Evolutionary conservation across 1,140 invertebrate species (phyloP), one percentile per base, ranked within the genome.

Genomic region (Octopus bimaculoides): DNA sequence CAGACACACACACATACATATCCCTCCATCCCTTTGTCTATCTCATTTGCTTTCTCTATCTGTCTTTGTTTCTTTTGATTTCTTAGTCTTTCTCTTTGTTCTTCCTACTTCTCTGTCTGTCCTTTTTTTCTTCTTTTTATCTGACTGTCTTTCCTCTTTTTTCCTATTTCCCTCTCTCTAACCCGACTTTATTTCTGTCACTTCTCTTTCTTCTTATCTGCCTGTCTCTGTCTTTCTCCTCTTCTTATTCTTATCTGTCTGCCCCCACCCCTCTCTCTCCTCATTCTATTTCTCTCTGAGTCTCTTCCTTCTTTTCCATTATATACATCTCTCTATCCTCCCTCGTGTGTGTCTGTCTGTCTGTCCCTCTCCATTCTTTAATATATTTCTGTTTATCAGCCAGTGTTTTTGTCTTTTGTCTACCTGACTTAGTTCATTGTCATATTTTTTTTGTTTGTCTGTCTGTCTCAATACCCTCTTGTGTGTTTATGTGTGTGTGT

Each of bases 121-220:
- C 6, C 20, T 69, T 14, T 52, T 52, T 53, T 52, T 12, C 17
- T 17, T n/a, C 52, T 41, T 14, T n/a, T 14, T 52, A 52, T 79
- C 52, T 52, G 14, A 14, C 8, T 79, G 52, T 75, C 74, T 12
- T 14, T 4, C 52, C 0, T 61, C 55, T 9, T 53, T 20, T 75
- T 20, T 8, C 10, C 78, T 52, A 69, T 77, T 52, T 75, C 73
- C 61, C 79, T 80, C 78, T 79, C 78, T 79, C 78, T 79, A 52
- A 74, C 69, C 73, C 75, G 20, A 74, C 73, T 54, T 61, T 52
- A 5, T 71, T 5, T 53, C 14, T 53, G 5, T 17, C 7, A n/a
- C 54, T 53, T 17, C n/a, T 73, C 53, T 73, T 52, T 17, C 41
- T 78, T 61, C 17, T 17, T 61, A 7, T 61, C 7, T 61, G 7